These are phyloP conservation scores for Nettapus auritus DNA, from an alignment of 2,113 vertebrate species.

Conservation along the genomic window DNA sequence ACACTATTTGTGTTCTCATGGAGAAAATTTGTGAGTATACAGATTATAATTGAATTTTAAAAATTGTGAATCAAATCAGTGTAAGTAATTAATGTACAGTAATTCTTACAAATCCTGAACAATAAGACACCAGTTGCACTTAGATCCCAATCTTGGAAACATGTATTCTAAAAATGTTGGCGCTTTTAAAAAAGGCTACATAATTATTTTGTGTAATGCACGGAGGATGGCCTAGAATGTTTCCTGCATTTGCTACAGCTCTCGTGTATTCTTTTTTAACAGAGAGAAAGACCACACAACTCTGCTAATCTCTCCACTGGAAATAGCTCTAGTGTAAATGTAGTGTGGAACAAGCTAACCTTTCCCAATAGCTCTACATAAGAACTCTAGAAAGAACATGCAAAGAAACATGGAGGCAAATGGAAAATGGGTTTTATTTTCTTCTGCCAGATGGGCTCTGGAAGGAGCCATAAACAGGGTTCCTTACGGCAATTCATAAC, in stretches of 20 bases:
- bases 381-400: neutral
- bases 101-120: neutral
- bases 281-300: neutral
- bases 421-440: conserved; percentile 16
- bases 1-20: neutral
- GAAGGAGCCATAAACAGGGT: conserved; percentile 37
- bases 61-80: neutral
- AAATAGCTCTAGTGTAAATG: neutral
- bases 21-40: neutral
- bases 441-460: conserved; percentile 45
- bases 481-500: conserved; percentile 58
- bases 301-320: neutral
- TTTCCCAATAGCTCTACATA: neutral
- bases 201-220: neutral
- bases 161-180: neutral
- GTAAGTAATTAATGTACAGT: conserved; percentile 7
- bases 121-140: neutral
- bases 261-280: neutral
- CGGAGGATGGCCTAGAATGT: neutral
- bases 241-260: neutral
- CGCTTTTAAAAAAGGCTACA: neutral
- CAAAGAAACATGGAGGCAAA: neutral
- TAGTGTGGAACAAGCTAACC: neutral
- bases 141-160: conserved; percentile 7
- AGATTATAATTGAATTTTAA: neutral